phyloP scores from a whole-genome alignment of 2,888 invertebrate genomes.

The Cryptocheilus praepositus region DNA sequence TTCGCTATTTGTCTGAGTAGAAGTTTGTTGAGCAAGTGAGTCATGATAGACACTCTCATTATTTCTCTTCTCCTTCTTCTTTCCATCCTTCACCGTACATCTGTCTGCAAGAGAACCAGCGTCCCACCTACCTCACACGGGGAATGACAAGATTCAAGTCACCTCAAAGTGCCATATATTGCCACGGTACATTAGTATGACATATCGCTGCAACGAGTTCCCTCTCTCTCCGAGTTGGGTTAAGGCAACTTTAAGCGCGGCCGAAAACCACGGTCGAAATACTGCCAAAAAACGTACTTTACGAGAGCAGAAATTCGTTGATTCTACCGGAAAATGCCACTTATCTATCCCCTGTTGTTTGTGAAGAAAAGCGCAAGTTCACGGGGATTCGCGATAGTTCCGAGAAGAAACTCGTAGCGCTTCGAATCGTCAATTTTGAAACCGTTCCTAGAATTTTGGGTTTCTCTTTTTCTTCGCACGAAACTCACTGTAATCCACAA shows the following conservation, averaged over 20 bases:
- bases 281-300: conserved; percentile 58
- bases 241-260: conserved; percentile 50
- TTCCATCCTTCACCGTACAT: background rate
- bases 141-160: conserved; percentile 46
- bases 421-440: too few relatives aligned
- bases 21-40: too few relatives aligned
- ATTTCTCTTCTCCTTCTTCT: background rate
- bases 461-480: too few relatives aligned
- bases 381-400: too few relatives aligned
- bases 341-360: background rate
- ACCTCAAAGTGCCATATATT: conserved; percentile 66
- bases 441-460: too few relatives aligned
- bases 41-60: too few relatives aligned
- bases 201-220: conserved; percentile 60
- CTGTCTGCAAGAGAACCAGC: background rate
- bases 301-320: conserved; percentile 44
- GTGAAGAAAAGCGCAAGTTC: background rate
- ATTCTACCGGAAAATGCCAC: conserved; percentile 42
- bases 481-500: too few relatives aligned
- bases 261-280: conserved; percentile 28
- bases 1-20: too few relatives aligned
- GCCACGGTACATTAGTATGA: conserved; percentile 70
- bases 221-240: conserved; percentile 17
- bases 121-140: conserved; percentile 1
- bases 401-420: too few relatives aligned